phyloP scores from a whole-genome alignment of 1,140 invertebrate species.

The Bombus picipes region DNA sequence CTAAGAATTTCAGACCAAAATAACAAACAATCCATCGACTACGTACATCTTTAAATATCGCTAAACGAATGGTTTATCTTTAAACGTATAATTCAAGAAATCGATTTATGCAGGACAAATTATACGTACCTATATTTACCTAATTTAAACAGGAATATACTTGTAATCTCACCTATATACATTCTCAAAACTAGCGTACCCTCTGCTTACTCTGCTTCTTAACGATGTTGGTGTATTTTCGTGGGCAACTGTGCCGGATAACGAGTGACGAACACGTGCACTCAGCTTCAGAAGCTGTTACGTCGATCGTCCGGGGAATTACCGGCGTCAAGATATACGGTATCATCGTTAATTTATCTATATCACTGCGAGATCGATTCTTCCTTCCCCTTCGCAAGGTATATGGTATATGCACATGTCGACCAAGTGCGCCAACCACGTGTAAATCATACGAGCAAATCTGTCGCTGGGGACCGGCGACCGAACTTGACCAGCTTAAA shows the following conservation, averaged over 20 bases:
- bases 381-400: background rate
- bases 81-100: too few relatives aligned
- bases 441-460: slow-evolving; percentile 13
- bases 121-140: too few relatives aligned
- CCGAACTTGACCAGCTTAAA: background rate
- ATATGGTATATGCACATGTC: background rate
- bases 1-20: too few relatives aligned
- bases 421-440: background rate
- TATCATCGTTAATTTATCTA: slow-evolving; percentile 27
- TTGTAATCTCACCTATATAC: background rate
- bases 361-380: background rate
- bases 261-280: background rate
- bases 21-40: too few relatives aligned
- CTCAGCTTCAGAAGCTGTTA: slow-evolving; percentile 13
- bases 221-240: background rate
- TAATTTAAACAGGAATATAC: too few relatives aligned
- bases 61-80: too few relatives aligned
- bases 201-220: too few relatives aligned
- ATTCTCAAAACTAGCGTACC: background rate
- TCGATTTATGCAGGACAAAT: too few relatives aligned
- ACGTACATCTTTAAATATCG: too few relatives aligned
- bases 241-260: background rate
- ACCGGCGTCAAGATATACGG: slow-evolving; percentile 11
- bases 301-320: slow-evolving; percentile 11
- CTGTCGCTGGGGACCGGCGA: too few relatives aligned